phyloP scores from a whole-genome alignment of 2,888 invertebrate genomes.

The Tanytarsus gracilentus region DNA sequence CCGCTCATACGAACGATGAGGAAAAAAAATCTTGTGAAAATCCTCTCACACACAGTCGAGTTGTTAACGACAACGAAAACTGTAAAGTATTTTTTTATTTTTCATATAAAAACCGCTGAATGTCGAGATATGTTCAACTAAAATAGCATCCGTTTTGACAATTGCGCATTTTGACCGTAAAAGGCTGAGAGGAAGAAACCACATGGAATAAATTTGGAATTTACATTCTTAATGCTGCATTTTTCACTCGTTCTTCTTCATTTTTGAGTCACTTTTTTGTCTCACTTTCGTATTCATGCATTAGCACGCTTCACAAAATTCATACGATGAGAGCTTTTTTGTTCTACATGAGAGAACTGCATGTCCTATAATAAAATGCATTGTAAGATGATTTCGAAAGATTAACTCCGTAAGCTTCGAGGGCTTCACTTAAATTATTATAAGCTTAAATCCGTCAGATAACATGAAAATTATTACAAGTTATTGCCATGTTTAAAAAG shows the following conservation, averaged over 20 bases:
- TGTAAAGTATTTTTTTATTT: background rate
- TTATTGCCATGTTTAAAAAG: no score
- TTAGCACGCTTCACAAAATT: background rate
- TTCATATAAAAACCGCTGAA: background rate
- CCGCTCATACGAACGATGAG: background rate
- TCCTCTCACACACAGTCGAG: no score
- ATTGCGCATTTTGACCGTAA: constrained; percentile 12
- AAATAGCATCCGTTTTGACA: constrained; percentile 15
- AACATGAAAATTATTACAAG: no score
- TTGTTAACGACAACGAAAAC: no score
- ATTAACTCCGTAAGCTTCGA: background rate
- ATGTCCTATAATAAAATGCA: background rate
- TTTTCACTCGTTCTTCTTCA: background rate
- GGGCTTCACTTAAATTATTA: background rate
- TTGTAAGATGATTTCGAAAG: background rate
- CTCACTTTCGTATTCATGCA: background rate
- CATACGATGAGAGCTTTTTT: background rate
- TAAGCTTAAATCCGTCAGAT: no score
- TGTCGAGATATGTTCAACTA: background rate
- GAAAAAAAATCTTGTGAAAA: background rate
- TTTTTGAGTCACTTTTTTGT: background rate
- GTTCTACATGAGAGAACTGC: background rate
- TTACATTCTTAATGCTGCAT: constrained; percentile 12
- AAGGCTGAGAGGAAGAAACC: background rate
- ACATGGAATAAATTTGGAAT: constrained; percentile 5